phyloP scores from a whole-genome alignment of 2,797 vertebrate genomes.

The Prionace glauca region DNA sequence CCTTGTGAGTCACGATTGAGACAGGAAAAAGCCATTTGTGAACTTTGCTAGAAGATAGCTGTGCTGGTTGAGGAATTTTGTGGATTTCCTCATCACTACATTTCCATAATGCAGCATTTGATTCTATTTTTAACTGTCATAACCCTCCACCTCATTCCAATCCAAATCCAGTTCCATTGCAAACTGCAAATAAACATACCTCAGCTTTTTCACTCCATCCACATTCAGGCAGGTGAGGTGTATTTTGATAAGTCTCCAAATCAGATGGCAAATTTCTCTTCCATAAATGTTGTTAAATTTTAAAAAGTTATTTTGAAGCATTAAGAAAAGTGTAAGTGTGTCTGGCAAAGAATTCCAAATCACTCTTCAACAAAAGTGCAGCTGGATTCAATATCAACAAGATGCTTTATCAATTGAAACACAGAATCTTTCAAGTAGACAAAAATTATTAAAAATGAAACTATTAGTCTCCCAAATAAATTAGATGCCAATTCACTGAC shows the following conservation, averaged over 20 bases:
- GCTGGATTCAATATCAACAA: background rate
- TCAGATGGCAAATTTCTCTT: background rate
- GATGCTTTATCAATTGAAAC: background rate
- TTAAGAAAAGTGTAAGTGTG: background rate
- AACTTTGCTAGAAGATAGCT: background rate
- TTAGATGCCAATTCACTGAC: background rate
- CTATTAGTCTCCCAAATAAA: background rate
- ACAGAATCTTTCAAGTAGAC: background rate
- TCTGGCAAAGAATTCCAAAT: background rate
- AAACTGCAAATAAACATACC: background rate
- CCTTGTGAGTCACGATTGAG: background rate
- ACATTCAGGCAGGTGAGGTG: background rate
- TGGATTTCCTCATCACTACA: background rate
- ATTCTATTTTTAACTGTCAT: background rate
- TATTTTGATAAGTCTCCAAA: background rate
- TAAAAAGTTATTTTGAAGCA: background rate
- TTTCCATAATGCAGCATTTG: background rate
- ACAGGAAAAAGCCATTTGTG: background rate
- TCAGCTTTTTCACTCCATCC: background rate
- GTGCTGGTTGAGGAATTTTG: background rate
- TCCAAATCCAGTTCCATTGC: background rate
- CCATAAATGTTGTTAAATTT: background rate
- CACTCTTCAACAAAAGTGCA: background rate
- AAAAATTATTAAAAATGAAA: background rate
- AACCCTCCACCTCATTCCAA: background rate